Evolutionary conservation across 2,888 invertebrate genomes (phyloP).

Genomic region (Stenolophus ochropezus): DNA sequence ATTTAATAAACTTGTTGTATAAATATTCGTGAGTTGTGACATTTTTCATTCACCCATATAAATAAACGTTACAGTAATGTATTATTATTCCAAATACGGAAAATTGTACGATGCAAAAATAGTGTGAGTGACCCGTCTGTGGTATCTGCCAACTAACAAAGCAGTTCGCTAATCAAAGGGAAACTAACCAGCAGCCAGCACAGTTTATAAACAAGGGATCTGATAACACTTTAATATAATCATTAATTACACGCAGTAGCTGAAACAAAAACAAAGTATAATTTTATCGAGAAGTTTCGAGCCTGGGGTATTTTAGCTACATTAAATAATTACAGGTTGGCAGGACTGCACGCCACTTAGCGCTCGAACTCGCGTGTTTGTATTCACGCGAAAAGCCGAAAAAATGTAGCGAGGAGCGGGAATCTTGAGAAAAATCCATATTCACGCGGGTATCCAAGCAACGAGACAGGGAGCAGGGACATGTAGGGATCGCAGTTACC

Average conservation of each 20-base stretch:
- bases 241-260: conserved; percentile 44
- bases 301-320: conserved; percentile 49
- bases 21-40: too few relatives aligned
- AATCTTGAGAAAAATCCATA: conserved; percentile 40
- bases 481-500: background rate
- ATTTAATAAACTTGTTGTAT: too few relatives aligned
- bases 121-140: background rate
- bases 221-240: conserved; percentile 49
- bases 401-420: background rate
- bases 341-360: conserved; percentile 53
- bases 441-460: conserved; percentile 33
- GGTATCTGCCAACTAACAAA: conserved; percentile 18
- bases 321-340: conserved; percentile 54
- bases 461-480: background rate
- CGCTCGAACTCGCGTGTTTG: conserved; percentile 46
- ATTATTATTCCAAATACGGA: too few relatives aligned
- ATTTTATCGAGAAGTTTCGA: conserved; percentile 40
- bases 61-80: too few relatives aligned
- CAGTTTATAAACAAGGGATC: conserved; percentile 47
- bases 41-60: too few relatives aligned
- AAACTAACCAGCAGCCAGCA: background rate
- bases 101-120: too few relatives aligned
- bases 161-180: conserved; percentile 14
- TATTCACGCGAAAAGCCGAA: conserved; percentile 52
- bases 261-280: conserved; percentile 43